Evolutionary conservation across 2,888 invertebrate species (phyloP).

Genomic region (Sarcophaga variegata): DNA sequence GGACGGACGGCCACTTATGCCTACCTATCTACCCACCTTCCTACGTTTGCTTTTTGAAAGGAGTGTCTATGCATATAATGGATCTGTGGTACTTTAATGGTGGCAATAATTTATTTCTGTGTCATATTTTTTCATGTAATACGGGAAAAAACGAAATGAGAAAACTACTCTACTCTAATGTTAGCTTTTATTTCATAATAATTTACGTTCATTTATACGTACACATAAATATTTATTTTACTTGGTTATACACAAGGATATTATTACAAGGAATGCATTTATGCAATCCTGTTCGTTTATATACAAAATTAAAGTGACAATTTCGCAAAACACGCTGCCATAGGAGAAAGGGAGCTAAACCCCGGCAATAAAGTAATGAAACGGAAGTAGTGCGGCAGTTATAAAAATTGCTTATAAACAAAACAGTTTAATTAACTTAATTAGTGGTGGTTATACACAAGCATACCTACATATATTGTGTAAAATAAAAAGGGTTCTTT

Average conservation of each 20-base stretch:
- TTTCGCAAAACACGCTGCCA: neutral
- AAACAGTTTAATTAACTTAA: conserved; percentile 25
- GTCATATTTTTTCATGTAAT: too few species aligned
- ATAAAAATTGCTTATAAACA: too few species aligned
- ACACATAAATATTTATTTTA: neutral
- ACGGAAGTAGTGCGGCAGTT: too few species aligned
- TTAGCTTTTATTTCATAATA: neutral
- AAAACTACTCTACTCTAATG: too few species aligned
- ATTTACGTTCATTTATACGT: too few species aligned
- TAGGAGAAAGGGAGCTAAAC: neutral
- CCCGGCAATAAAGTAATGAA: too few species aligned
- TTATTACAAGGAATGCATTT: neutral
- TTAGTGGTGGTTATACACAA: conserved; percentile 2
- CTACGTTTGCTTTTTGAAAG: too few species aligned
- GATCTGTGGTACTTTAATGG: too few species aligned
- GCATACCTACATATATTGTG: neutral
- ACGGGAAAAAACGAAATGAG: too few species aligned
- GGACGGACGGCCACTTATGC: fast-evolving
- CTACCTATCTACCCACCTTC: too few species aligned
- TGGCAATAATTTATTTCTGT: too few species aligned
- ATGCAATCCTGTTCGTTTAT: neutral
- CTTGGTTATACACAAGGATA: neutral
- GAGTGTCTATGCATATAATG: too few species aligned
- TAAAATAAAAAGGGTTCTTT: neutral
- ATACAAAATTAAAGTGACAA: neutral